Evolutionary conservation across 2,797 vertebrate genomes (phyloP).

Genomic region (Bradypus variegatus): DNA sequence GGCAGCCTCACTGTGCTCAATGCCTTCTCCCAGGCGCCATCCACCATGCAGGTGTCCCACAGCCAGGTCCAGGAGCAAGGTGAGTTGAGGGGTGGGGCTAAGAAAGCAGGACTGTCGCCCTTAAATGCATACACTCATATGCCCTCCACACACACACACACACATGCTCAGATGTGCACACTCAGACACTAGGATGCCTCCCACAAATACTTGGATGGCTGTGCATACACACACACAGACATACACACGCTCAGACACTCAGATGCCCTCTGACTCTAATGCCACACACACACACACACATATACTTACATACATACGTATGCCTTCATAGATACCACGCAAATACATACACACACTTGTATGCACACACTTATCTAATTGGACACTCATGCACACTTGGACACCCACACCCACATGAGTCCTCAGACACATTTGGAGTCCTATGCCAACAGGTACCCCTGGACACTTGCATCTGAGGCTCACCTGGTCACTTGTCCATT

Average conservation of each 20-base stretch:
- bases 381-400: neutral
- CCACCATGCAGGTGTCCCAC: constrained; percentile 96
- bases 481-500: neutral
- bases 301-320: neutral
- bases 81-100: constrained; percentile 67
- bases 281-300: neutral
- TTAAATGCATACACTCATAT: neutral
- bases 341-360: neutral
- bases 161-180: neutral
- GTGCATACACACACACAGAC: neutral
- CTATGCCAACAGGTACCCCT: neutral
- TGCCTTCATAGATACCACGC: neutral
- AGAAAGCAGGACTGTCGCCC: neutral
- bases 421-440: neutral
- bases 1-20: constrained; percentile 96
- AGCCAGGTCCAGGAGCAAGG: constrained; percentile 90
- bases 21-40: constrained; percentile 91
- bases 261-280: no score
- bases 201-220: no score
- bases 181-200: neutral
- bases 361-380: neutral
- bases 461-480: neutral
- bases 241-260: neutral
- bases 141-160: neutral
- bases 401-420: neutral